Percentiles rank a stretch among this genome's conserved stretches.
Conservation (phyloP, 2,888 invertebrate species). For the Orthonychiurus folsomi region DNA sequence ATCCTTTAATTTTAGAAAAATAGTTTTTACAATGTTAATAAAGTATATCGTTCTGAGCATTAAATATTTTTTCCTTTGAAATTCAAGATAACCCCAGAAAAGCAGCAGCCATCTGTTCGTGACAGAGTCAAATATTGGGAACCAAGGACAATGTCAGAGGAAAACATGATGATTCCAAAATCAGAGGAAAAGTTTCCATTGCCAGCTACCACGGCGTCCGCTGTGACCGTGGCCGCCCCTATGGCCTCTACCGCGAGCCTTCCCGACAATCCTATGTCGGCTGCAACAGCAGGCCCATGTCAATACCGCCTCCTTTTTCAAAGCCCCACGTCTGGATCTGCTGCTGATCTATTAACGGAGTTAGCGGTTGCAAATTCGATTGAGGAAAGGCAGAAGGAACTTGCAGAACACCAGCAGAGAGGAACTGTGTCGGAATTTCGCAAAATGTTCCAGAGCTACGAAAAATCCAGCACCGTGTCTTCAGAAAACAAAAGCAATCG, state of each 20-base stretch:
- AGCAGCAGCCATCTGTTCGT: background rate
- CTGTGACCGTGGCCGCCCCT: background rate
- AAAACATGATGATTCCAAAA: background rate
- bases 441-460: slow-evolving; percentile 1
- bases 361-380: background rate
- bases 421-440: slow-evolving; percentile 2
- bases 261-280: background rate
- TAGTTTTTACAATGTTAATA: too few species aligned
- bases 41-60: too few species aligned
- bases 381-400: background rate
- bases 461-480: background rate
- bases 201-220: background rate
- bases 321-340: background rate
- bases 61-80: too few species aligned
- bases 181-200: background rate
- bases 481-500: background rate
- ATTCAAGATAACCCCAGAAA: too few species aligned
- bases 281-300: background rate
- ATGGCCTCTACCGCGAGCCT: background rate
- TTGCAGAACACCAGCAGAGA: background rate
- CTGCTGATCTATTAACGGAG: background rate
- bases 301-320: background rate
- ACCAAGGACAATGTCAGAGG: background rate
- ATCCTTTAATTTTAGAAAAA: too few species aligned
- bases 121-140: background rate